These are phyloP conservation scores for Alcis repandata DNA, from an alignment of 2,888 invertebrate genomes.

Conservation along the genomic window DNA sequence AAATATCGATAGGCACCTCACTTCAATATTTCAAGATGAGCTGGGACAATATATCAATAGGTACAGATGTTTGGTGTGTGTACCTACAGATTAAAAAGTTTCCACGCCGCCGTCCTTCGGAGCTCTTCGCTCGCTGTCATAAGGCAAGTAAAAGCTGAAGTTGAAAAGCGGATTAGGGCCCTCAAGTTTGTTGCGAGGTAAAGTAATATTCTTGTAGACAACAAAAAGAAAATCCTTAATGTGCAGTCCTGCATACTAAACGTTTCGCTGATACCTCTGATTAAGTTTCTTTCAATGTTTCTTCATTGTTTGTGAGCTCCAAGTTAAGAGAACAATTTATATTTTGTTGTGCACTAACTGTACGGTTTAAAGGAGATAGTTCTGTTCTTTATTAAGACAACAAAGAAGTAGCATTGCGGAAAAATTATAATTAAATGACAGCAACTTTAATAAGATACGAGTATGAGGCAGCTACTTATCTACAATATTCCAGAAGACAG, in stretches of 20 bases:
- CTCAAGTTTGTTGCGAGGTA: slow-evolving; percentile 81
- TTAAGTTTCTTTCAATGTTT: slow-evolving; percentile 58
- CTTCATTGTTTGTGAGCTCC: slow-evolving; percentile 29
- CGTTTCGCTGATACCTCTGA: slow-evolving; percentile 57
- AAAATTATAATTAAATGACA: slow-evolving; percentile 3
- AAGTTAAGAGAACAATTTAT: slow-evolving; percentile 21
- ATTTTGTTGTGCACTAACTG: slow-evolving; percentile 19
- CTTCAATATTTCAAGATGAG: slow-evolving; percentile 42
- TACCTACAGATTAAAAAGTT: slow-evolving; percentile 80
- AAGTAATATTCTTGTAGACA: slow-evolving; percentile 78
- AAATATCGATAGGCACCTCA: slow-evolving; percentile 25
- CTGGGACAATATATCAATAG: slow-evolving; percentile 43
- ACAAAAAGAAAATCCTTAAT: slow-evolving; percentile 68
- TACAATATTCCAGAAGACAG: not conserved
- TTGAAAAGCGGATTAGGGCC: slow-evolving; percentile 82
- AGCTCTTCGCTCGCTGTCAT: slow-evolving; percentile 79
- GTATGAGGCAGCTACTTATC: not conserved
- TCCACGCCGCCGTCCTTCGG: slow-evolving; percentile 68
- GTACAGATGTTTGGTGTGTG: slow-evolving; percentile 57
- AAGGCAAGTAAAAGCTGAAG: slow-evolving; percentile 80
- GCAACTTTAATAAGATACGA: not conserved
- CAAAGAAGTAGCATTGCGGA: slow-evolving; percentile 8
- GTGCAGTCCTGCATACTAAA: slow-evolving; percentile 72
- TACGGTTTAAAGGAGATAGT: not conserved
- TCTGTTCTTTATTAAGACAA: slow-evolving; percentile 9